Evolutionary conservation across 1,140 invertebrate genomes (phyloP).

Genomic region (Drosophila lini): DNA sequence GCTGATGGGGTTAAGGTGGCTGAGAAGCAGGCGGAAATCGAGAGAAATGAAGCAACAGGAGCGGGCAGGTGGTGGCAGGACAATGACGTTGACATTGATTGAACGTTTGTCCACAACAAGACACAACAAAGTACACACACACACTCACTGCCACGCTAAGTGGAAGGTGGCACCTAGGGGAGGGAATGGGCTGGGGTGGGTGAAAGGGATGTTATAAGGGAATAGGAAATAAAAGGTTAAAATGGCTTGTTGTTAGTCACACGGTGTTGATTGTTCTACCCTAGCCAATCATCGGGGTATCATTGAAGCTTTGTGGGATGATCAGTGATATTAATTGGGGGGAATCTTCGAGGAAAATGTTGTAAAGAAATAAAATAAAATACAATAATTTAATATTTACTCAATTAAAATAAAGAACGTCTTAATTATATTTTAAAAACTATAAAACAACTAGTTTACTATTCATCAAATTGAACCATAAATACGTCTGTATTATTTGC

Average conservation of each 20-base stretch:
- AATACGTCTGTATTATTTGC: not conserved
- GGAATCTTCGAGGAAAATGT: not conserved
- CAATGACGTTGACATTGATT: slow-evolving; percentile 75
- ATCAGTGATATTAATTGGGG: not conserved
- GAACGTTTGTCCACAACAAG: slow-evolving; percentile 73
- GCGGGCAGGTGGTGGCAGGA: slow-evolving; percentile 48
- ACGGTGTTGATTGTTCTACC: slow-evolving; percentile 70
- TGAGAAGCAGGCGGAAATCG: slow-evolving; percentile 20
- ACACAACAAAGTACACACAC: slow-evolving; percentile 37
- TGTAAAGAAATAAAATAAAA: accelerated
- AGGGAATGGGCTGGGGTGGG: not conserved
- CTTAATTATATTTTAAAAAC: too few species aligned
- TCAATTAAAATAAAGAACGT: not conserved
- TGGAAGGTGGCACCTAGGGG: slow-evolving; percentile 5
- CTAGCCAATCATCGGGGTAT: slow-evolving; percentile 49
- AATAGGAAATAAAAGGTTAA: slow-evolving; percentile 39
- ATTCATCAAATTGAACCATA: not conserved
- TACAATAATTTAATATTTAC: not conserved
- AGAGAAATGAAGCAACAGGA: slow-evolving; percentile 47
- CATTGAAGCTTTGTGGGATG: slow-evolving; percentile 11
- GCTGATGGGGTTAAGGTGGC: slow-evolving; percentile 6
- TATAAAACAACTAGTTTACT: too few species aligned
- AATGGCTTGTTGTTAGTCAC: slow-evolving; percentile 58
- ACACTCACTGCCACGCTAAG: not conserved
- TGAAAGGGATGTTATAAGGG: not conserved